Percentiles rank a stretch among this genome's conserved stretches.
Conservation (phyloP, 2,797 vertebrate species). For the Sebastes trivittatus region DNA sequence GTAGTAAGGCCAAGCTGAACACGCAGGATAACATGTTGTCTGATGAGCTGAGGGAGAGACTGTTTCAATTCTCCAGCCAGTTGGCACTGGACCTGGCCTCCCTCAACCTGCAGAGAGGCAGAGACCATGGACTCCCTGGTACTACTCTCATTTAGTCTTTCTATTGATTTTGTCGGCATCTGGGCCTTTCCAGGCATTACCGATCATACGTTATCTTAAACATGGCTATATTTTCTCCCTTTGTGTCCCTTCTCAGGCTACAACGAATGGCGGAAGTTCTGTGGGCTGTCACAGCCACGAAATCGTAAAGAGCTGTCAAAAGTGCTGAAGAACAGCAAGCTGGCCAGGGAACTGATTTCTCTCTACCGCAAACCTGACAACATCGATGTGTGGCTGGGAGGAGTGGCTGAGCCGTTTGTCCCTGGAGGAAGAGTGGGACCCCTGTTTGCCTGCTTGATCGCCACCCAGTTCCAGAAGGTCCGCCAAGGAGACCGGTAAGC, state of each 20-base stretch:
- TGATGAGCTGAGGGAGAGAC: conserved; percentile 72
- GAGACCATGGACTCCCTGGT: conserved; percentile 91
- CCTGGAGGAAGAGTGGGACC: conserved; percentile 84
- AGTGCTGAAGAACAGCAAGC: conserved; percentile 73
- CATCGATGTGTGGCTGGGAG: conserved; percentile 90
- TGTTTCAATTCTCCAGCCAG: conserved; percentile 67
- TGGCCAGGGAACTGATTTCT: no score
- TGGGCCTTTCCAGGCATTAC: neutral
- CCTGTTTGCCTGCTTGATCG: conserved; percentile 88
- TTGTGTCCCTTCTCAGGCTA: conserved; percentile 80
- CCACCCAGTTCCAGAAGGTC: conserved; percentile 85
- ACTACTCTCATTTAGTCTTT: conserved; percentile 1
- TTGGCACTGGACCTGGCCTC: conserved; percentile 85
- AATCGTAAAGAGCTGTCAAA: conserved; percentile 64
- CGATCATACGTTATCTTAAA: neutral
- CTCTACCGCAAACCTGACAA: conserved; percentile 67
- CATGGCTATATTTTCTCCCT: neutral
- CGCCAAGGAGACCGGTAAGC: conserved; percentile 87
- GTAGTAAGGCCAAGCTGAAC: conserved; percentile 73
- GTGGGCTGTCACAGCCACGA: conserved; percentile 84
- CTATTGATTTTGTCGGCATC: neutral
- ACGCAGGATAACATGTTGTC: conserved; percentile 71
- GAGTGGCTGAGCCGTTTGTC: conserved; percentile 85
- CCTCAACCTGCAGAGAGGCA: conserved; percentile 89
- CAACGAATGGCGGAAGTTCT: conserved; percentile 88